Conservation (phyloP, 2,888 invertebrate genomes). For the Ichneumon xanthorius region DNA sequence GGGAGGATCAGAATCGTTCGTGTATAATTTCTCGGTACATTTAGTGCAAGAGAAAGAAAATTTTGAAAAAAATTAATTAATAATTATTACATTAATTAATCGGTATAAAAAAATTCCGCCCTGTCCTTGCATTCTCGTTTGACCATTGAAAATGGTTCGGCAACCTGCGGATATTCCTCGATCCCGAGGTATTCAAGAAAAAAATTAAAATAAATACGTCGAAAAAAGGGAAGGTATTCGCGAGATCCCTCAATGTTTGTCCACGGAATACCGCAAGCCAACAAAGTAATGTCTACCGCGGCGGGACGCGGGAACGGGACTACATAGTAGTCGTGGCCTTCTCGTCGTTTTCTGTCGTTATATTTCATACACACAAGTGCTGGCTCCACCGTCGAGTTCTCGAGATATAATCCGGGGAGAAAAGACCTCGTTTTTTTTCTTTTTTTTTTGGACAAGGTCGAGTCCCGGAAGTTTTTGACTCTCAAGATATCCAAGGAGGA, state of each 20-base stretch:
- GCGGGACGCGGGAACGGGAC: neutral
- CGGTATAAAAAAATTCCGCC: too few species aligned
- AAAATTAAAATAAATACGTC: neutral
- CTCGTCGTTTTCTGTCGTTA: slow-evolving; percentile 28
- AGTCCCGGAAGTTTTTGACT: slow-evolving; percentile 35
- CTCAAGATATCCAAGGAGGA: neutral
- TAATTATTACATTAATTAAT: neutral
- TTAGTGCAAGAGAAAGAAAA: neutral
- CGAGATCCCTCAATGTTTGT: slow-evolving; percentile 29
- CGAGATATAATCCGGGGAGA: neutral
- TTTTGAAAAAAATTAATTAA: neutral
- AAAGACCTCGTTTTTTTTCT: neutral
- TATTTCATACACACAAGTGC: slow-evolving; percentile 14
- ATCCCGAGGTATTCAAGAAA: neutral
- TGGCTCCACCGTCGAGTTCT: slow-evolving; percentile 9
- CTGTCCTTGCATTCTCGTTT: neutral
- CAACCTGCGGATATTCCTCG: neutral
- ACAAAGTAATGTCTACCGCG: neutral
- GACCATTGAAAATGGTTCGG: neutral
- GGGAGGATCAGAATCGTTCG: neutral
- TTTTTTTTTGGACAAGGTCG: slow-evolving; percentile 74
- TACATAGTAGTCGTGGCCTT: neutral
- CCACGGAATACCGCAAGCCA: slow-evolving; percentile 23
- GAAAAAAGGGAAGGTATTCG: slow-evolving; percentile 36
- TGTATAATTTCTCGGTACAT: neutral